phyloP scores from a whole-genome alignment of 2,113 vertebrate species.

The Naja naja region DNA sequence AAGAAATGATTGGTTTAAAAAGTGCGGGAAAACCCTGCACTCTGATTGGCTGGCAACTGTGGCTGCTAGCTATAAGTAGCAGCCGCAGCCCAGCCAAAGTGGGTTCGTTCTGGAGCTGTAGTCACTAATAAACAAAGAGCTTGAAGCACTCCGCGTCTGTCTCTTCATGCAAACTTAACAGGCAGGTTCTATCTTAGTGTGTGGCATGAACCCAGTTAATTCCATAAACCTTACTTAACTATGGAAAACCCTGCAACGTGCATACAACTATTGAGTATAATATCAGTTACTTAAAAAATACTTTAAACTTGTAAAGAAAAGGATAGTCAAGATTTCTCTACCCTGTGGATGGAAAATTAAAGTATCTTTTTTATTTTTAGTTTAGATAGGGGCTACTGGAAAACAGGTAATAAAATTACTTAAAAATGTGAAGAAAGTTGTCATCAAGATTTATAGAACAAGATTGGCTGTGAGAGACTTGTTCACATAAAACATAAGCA shows the following conservation, averaged over 20 bases:
- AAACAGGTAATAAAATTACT: background rate
- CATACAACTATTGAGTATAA: background rate
- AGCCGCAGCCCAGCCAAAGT: no score
- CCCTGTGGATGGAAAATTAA: background rate
- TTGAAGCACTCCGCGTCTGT: no score
- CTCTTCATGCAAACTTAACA: no score
- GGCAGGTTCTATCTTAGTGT: background rate
- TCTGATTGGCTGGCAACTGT: no score
- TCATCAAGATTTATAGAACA: background rate
- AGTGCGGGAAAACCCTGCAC: no score
- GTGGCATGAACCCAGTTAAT: background rate
- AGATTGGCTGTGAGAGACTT: background rate
- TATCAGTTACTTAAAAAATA: background rate
- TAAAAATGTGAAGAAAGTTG: background rate
- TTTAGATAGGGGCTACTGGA: background rate
- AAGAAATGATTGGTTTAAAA: no score
- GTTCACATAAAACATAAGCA: background rate
- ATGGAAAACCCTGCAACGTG: background rate
- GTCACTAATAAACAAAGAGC: no score
- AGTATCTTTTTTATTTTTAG: background rate
- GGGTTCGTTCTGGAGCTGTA: no score
- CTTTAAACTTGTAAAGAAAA: background rate
- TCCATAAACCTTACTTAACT: background rate
- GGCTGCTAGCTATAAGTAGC: no score
- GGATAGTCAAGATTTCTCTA: background rate